phyloP scores from a whole-genome alignment of 2,113 vertebrate species.

The cattle (Bos taurus) region ARS-UCD2.0 NC_037336.1:54065501-54066000 shows the following conservation, averaged over 20 bases:
- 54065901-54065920: not conserved
- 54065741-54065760: not conserved
- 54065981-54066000: not conserved
- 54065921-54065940: not conserved
- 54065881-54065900: not conserved
- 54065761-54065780: not conserved
- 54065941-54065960: not conserved
- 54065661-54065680: not conserved
- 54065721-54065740: not conserved
- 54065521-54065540: no score
- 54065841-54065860: not conserved
- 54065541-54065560: no score
- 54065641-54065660: not conserved
- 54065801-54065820: not conserved
- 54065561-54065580: no score
- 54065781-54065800: not conserved
- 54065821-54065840: not conserved
- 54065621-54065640: not conserved
- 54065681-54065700: not conserved
- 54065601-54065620: not conserved
- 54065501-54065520: no score
- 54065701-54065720: not conserved
- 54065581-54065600: not conserved
- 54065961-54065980: not conserved
- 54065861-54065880: not conserved